Evolutionary conservation across 2,113 vertebrate species (phyloP).

Genomic region (Vidua chalybeata): DNA sequence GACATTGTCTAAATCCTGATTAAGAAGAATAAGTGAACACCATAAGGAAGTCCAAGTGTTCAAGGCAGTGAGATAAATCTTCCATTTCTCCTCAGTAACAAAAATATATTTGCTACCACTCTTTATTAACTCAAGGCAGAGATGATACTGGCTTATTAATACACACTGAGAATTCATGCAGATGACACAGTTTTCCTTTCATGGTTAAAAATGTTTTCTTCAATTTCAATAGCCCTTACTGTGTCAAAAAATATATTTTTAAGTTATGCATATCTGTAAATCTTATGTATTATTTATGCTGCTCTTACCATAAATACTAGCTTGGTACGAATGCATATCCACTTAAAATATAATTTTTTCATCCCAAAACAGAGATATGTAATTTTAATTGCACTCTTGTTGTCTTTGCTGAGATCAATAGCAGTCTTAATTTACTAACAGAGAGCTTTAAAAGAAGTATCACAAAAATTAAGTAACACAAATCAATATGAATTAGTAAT

Average conservation of each 20-base stretch:
- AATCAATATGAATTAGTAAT: conserved; percentile 62
- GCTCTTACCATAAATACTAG: not conserved
- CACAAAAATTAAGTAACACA: conserved; percentile 46
- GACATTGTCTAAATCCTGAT: not conserved
- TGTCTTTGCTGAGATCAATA: conserved; percentile 60
- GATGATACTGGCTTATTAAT: not conserved
- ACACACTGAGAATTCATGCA: not conserved
- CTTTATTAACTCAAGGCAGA: not conserved
- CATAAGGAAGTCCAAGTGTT: not conserved
- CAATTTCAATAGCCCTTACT: not conserved
- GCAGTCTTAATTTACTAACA: conserved; percentile 65
- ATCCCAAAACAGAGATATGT: not conserved
- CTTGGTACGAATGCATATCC: not conserved
- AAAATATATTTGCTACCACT: conserved; percentile 4
- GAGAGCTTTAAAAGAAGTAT: conserved; percentile 47
- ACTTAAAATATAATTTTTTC: conserved; percentile 49
- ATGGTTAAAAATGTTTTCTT: not conserved
- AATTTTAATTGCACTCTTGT: conserved; percentile 52
- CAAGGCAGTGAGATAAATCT: conserved; percentile 19
- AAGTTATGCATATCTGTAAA: not conserved
- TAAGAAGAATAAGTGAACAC: conserved; percentile 19
- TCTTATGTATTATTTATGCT: not conserved
- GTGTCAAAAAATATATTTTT: not conserved
- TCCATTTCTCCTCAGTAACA: not conserved
- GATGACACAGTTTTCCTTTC: not conserved